A percentile compares a stretch with the other conserved stretches of the same genome.
Conservation (phyloP, 2,797 vertebrate genomes). For the Chromobotia macracanthus region DNA sequence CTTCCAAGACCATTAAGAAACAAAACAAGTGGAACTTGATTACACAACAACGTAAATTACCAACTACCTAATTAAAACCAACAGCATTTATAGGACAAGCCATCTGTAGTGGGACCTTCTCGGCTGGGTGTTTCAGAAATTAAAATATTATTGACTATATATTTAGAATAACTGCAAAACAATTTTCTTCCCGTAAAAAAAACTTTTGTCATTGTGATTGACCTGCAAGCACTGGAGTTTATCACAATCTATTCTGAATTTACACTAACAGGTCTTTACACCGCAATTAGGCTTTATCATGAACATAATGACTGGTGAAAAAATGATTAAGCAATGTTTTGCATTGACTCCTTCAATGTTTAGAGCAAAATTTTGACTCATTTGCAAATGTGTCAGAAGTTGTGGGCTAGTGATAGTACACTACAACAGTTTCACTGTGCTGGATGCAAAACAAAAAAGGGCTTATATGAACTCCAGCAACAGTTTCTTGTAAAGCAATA, state of each 20-base stretch:
- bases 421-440: neutral
- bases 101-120: neutral
- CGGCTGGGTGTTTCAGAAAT: neutral
- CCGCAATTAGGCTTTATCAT: neutral
- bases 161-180: no score
- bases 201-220: no score
- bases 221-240: no score
- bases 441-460: neutral
- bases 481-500: neutral
- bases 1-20: constrained; percentile 26
- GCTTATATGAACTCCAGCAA: neutral
- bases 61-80: constrained; percentile 1
- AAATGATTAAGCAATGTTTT: neutral
- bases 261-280: neutral
- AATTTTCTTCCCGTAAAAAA: no score
- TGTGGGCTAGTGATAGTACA: neutral
- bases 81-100: neutral
- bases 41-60: constrained; percentile 10
- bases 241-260: neutral
- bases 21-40: constrained; percentile 11
- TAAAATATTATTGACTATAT: neutral
- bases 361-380: neutral
- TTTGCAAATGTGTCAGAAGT: neutral
- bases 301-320: neutral
- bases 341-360: neutral